Percentiles rank a stretch among this genome's conserved stretches.
These are phyloP conservation scores for Solea solea DNA, from an alignment of 2,113 vertebrate genomes.

Conservation along the genomic window DNA sequence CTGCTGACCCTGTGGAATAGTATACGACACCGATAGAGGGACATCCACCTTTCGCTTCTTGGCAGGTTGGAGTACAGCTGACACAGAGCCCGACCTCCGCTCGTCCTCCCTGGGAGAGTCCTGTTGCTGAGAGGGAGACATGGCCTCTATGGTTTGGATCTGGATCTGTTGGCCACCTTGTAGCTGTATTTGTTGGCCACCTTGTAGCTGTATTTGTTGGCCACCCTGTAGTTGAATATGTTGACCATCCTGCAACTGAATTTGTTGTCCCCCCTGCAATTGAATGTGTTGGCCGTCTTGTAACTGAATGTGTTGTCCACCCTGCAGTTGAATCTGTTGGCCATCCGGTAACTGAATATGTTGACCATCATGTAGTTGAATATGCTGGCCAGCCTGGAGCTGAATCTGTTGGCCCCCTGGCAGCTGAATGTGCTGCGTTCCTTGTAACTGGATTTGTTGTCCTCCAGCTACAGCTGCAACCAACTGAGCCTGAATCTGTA, in stretches of 20 bases:
- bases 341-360: slow-evolving; percentile 69
- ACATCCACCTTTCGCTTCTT: slow-evolving; percentile 99
- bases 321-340: slow-evolving; percentile 87
- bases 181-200: slow-evolving; percentile 91
- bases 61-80: slow-evolving; percentile 94
- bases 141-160: slow-evolving; percentile 94
- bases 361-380: slow-evolving; percentile 54
- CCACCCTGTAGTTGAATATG: slow-evolving; percentile 87
- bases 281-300: slow-evolving; percentile 91
- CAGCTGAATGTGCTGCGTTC: slow-evolving; percentile 72
- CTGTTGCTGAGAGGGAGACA: slow-evolving; percentile 90
- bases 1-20: slow-evolving; percentile 93
- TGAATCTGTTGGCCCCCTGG: slow-evolving; percentile 67
- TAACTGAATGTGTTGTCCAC: slow-evolving; percentile 85
- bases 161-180: slow-evolving; percentile 91
- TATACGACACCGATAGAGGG: slow-evolving; percentile 94
- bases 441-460: slow-evolving; percentile 74
- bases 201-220: slow-evolving; percentile 96
- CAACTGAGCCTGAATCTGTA: slow-evolving; percentile 92
- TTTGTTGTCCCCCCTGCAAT: slow-evolving; percentile 84
- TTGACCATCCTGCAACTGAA: slow-evolving; percentile 85
- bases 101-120: slow-evolving; percentile 92
- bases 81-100: slow-evolving; percentile 82
- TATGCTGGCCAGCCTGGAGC: slow-evolving; percentile 62
- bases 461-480: slow-evolving; percentile 88